Base-by-base conservation (phyloP, 2,113 vertebrate genomes). In the Elephas maximus region DNA sequence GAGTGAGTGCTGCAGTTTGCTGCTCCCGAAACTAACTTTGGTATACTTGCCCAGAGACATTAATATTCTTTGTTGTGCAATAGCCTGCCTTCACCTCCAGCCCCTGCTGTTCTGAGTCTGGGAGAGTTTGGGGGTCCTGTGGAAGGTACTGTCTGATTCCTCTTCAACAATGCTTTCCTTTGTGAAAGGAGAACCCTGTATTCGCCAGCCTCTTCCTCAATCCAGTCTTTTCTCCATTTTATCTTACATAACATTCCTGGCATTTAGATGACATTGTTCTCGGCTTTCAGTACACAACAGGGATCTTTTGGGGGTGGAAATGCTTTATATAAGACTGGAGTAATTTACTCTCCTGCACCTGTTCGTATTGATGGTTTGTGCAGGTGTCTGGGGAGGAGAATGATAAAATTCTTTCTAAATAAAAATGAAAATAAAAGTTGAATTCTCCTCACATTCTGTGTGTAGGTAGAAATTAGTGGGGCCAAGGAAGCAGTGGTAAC, bases 391-490 rank as follows among this genome's bases (percentile, higher is more conserved):
- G 6, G 65, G 4, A 37, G 33, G 76, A 96, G 28, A 73, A 37
- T 28, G 48, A 10, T 6, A 63, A 84, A 84, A 65, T 7, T 7
- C 5, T 41, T 41, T 74, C 37, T 41, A 74, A n/a, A 74, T 20
- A 74, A 74, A 71, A 41, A 41, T 21, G 37, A 74, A 18, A 62
- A 60, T 24, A 87, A 57, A 41, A 15, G 11, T 41, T 65, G 24
- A 73, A 7, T 84, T 80, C 21, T 91, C 4, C 33, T 24, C 33
- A 33, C 4, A 2, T 28, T 2, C 23, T 63, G 9, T 24, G 11
- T 0, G 20, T 6, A 37, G 2, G 37, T 65, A 0, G 12, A 37
- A 37, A 26, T 81, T 17, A 5, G 14, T 44, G 8, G 24, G 1
- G 62, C 17, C 74, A 80, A 6, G 37, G 45, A 20, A 90, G 44